Evolutionary conservation across 2,113 vertebrate species (phyloP).

Genomic region (Indicator indicator): DNA sequence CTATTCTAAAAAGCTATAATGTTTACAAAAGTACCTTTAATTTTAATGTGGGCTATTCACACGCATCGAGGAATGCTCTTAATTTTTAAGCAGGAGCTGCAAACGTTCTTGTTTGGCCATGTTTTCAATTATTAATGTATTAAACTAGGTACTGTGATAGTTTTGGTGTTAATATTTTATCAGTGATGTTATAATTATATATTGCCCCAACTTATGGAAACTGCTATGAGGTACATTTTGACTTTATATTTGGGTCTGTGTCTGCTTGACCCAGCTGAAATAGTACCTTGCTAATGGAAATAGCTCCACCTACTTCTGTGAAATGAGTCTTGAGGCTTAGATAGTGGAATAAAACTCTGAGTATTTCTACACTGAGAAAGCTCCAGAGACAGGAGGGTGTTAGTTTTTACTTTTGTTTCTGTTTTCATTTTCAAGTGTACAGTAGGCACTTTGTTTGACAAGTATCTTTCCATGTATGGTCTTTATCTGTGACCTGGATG

Average conservation of each 20-base stretch:
- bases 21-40: conserved; percentile 14
- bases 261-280: neutral
- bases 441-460: neutral
- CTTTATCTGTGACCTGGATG: neutral
- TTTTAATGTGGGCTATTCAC: conserved; percentile 29
- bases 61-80: neutral
- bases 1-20: neutral
- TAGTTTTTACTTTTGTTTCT: neutral
- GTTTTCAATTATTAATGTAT: conserved; percentile 50
- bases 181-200: neutral
- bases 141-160: conserved; percentile 8
- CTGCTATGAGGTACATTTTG: neutral
- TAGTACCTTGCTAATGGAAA: neutral
- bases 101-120: neutral
- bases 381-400: rapidly evolving
- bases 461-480: neutral
- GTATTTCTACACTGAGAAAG: neutral
- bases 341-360: neutral
- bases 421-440: neutral
- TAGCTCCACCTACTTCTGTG: neutral
- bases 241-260: neutral
- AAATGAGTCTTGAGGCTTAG: neutral
- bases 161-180: conserved; percentile 43
- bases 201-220: neutral
- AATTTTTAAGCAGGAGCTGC: conserved; percentile 42